Conservation (phyloP, 2,888 invertebrate genomes). For the Anoplius nigerrimus region DNA sequence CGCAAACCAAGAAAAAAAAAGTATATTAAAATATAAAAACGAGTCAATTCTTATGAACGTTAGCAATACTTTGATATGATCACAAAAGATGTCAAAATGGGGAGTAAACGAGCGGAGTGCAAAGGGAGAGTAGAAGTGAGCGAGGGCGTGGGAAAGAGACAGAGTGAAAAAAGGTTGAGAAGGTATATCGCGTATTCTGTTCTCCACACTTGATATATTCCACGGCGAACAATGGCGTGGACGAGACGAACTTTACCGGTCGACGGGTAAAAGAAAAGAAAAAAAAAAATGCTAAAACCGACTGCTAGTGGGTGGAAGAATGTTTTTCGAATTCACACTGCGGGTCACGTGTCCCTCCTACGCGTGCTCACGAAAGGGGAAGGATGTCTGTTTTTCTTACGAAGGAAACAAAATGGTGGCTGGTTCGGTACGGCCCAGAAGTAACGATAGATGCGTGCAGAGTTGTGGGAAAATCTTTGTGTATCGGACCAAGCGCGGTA, state of each 20-base stretch:
- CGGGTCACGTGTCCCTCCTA: constrained; percentile 35
- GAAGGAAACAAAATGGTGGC: constrained; percentile 66
- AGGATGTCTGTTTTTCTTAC: constrained; percentile 26
- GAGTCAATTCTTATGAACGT: constrained; percentile 67
- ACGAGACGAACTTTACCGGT: no score
- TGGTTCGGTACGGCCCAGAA: constrained; percentile 62
- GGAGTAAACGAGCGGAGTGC: background rate
- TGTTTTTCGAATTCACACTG: constrained; percentile 14
- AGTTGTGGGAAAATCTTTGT: constrained; percentile 48
- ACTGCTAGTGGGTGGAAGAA: constrained; percentile 1
- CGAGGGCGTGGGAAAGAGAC: background rate
- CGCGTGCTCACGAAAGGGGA: constrained; percentile 6
- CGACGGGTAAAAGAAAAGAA: background rate
- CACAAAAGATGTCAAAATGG: constrained; percentile 40
- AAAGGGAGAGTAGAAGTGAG: background rate
- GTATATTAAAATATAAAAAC: constrained; percentile 14
- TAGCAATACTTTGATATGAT: constrained; percentile 62
- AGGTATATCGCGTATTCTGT: constrained; percentile 36
- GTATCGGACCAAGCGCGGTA: constrained; percentile 60
- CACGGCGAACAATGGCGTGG: background rate
- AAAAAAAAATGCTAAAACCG: background rate
- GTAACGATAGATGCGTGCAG: constrained; percentile 55
- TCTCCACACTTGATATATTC: constrained; percentile 15
- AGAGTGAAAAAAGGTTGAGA: background rate
- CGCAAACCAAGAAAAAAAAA: constrained; percentile 26